These are phyloP conservation scores for Thaleichthys pacificus DNA, from an alignment of 2,797 vertebrate genomes.

Conservation along the genomic window DNA sequence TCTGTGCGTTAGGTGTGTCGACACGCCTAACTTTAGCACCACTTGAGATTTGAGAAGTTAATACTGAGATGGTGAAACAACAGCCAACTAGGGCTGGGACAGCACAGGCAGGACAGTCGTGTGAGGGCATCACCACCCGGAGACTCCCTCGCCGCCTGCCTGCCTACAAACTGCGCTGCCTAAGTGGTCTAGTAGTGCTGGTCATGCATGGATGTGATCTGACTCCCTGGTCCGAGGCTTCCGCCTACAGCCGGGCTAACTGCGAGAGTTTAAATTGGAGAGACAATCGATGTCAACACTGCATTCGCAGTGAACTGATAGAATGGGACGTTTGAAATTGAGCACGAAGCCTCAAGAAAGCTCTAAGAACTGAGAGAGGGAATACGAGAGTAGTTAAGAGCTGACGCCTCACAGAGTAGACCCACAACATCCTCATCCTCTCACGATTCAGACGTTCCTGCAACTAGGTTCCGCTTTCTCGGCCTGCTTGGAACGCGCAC, in stretches of 20 bases:
- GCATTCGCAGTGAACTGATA: not conserved
- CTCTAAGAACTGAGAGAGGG: not conserved
- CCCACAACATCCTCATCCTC: too few relatives aligned
- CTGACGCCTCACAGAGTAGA: too few relatives aligned
- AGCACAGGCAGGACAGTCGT: not conserved
- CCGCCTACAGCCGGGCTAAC: conserved; percentile 12
- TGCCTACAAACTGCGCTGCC: conserved; percentile 51
- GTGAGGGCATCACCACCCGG: conserved; percentile 33
- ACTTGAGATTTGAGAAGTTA: not conserved
- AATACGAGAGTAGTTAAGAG: not conserved
- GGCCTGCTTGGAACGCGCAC: too few relatives aligned
- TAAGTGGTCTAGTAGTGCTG: conserved; percentile 12
- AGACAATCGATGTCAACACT: not conserved
- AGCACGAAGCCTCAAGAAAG: not conserved
- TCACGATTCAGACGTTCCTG: too few relatives aligned
- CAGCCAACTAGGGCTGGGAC: not conserved
- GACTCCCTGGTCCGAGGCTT: conserved; percentile 39
- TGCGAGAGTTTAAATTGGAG: conserved; percentile 5
- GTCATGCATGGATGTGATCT: conserved; percentile 56
- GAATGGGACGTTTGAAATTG: conserved; percentile 6
- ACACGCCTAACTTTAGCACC: conserved; percentile 10
- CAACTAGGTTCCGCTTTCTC: too few relatives aligned
- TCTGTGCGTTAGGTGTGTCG: not conserved
- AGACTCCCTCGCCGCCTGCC: conserved; percentile 10
- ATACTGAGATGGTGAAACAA: not conserved